Evolutionary conservation across 2,113 vertebrate genomes (phyloP), one percentile per base, ranked within the genome.

Genomic region (Forbesichthys papilliferus): DNA sequence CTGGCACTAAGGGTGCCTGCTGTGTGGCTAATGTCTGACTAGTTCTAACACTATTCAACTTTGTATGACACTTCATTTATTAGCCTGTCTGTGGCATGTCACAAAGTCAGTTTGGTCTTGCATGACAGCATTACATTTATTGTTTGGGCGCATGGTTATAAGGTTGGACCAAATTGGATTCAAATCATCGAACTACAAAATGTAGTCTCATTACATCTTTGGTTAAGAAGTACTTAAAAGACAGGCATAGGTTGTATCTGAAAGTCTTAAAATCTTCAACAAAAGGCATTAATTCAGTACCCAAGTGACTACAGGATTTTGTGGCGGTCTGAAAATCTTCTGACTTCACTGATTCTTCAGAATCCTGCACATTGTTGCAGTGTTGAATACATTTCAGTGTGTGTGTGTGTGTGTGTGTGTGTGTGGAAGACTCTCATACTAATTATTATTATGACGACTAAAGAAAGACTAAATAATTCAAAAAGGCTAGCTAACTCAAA

Each of bases 361-460:
- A 61, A 69, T 74, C 58, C 73, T 79, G 69, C 53, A 75, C 69
- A 69, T 61, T 69, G 79, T 76, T 74, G 73, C 76, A 78, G 63
- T 73, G 61, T 53, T 70, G 36, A 42, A 42, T 42, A 6, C 36
- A 42, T 8, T 8, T 42, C 36, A 66, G 68, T 75, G 71, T 78
- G 69, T 77, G 86, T 75, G 88, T 85, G 88, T 64, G 68, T 74
- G 71, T 78, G 69, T 77, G 86, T 80, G 82, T 75, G 66, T 82
- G 64, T 77, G 77, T 85, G 88, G 83, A 90, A 88, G 85, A 91
- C 85, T 83, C 83, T 86, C 82, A 77, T 79, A 78, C 82, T 84
- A 81, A 72, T 70, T 68, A 71, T 42, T 67, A 63, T 27, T 27
- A 27, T 27, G 27, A 27, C 0, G 64, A 87, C 75, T 80, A 82